A percentile compares a stretch with the other conserved stretches of the same genome.
phyloP scores from a whole-genome alignment of 2,113 vertebrate species.

The Podocnemis expansa region DNA sequence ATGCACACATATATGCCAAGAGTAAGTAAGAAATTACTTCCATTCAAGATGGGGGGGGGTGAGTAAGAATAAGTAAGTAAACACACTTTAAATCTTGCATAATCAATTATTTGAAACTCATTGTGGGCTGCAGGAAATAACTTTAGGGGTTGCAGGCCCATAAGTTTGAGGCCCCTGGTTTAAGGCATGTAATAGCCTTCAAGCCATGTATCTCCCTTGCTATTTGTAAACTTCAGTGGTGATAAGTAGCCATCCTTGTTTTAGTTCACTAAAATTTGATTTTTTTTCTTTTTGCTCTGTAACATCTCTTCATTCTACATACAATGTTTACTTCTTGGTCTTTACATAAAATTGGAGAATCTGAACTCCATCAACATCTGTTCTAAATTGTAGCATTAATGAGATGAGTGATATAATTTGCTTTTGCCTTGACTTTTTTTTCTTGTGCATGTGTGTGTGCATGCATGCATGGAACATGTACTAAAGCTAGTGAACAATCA shows the following conservation, averaged over 20 bases:
- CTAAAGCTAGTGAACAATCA: background rate
- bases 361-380: constrained; percentile 8
- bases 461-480: rapidly evolving
- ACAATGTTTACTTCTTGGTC: constrained; percentile 17
- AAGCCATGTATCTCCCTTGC: background rate
- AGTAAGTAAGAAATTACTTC: too few species aligned
- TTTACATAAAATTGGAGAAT: constrained; percentile 32
- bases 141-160: too few species aligned
- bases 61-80: too few species aligned
- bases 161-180: too few species aligned
- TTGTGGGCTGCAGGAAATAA: too few species aligned
- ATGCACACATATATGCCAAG: too few species aligned
- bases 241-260: constrained; percentile 9
- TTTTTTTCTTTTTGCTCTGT: too few species aligned
- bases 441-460: background rate
- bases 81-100: too few species aligned
- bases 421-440: background rate
- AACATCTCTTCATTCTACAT: background rate
- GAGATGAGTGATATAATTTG: background rate
- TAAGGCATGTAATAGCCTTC: background rate
- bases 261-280: background rate
- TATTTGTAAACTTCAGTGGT: background rate
- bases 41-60: too few species aligned
- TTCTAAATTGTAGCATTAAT: constrained; percentile 13
- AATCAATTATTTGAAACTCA: too few species aligned